Base-by-base conservation (phyloP, 1,140 invertebrate genomes). In the Polyergus mexicanus region DNA sequence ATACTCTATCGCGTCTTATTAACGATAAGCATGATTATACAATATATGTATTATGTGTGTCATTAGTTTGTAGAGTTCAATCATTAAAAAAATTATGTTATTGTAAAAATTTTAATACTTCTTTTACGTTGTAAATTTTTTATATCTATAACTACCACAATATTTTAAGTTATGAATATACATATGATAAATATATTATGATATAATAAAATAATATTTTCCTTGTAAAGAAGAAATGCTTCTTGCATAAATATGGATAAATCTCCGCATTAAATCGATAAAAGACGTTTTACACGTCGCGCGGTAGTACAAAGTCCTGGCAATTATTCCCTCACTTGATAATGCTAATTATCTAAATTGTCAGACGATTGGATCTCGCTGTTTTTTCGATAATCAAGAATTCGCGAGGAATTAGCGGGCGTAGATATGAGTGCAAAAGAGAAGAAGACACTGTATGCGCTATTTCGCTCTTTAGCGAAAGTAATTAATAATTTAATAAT, bases 401-500 rank as follows among this genome's bases (percentile, higher is more conserved):
- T 60, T 66, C 28, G 28, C 11, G 28, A 41, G 3, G 13, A 77
- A 51, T 77, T 66, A 51, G n/a, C 28, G n/a, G 7, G 22, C 28
- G 8, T 8, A 51, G 16, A 25, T 44, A 77, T 19, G 19, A 3
- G 11, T 6, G 19, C 5, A 11, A 65, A 19, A 65, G 3, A 66
- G 28, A 78, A 66, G n/a, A 47, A 19, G 28, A 22, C 5, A 75
- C 8, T 41, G 25, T 47, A n/a, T 41, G 19, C 32, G 28, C 19
- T 65, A 25, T 75, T 51, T 13, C 19, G 11, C 13, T 74, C 13
- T 76, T 41, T 54, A 19, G 16, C 16, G 11, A 89, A 72, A 78
- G 85, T 83, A 89, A 89, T 89, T 89, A 89, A 89, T 78, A 72
- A 80, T 81, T 90, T 87, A 80, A 90, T 84, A 75, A 76, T 87